Percentiles rank a stretch among this genome's conserved stretches.
Conservation (phyloP, 2,888 invertebrate genomes). For the Piscicola geometra region DNA sequence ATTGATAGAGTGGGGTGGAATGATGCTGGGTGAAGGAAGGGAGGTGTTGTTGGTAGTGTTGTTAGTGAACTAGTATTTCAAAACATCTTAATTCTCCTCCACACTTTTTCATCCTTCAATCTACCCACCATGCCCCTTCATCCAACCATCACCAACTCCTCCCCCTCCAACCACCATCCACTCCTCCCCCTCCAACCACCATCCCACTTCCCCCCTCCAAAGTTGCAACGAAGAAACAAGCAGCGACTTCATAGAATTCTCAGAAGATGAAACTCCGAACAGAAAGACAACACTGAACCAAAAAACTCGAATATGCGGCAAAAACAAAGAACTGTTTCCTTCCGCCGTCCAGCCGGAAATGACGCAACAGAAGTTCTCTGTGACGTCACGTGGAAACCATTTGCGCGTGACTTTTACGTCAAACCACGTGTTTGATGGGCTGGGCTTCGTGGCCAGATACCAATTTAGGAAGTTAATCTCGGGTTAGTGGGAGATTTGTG, state of each 20-base stretch:
- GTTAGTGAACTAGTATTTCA: too few species aligned
- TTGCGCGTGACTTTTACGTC: constrained; percentile 11
- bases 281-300: neutral
- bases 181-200: too few species aligned
- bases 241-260: constrained; percentile 16
- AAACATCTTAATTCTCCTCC: too few species aligned
- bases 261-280: neutral
- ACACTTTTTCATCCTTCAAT: too few species aligned
- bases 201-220: too few species aligned
- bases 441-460: constrained; percentile 22
- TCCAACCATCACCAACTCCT: too few species aligned
- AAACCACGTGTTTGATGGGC: constrained; percentile 28
- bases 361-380: neutral
- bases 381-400: constrained; percentile 9
- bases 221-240: constrained; percentile 17
- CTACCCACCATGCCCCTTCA: too few species aligned
- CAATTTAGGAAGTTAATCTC: constrained; percentile 25
- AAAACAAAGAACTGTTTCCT: neutral
- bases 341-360: neutral
- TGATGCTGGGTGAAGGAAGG: too few species aligned
- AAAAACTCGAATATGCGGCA: constrained; percentile 9
- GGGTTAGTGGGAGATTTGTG: neutral
- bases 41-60: too few species aligned
- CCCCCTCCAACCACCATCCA: too few species aligned
- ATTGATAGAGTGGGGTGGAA: too few species aligned